Evolutionary conservation across 2,888 invertebrate genomes (phyloP), one percentile per base, ranked within the genome.

Genomic region (Isoperla grammatica): DNA sequence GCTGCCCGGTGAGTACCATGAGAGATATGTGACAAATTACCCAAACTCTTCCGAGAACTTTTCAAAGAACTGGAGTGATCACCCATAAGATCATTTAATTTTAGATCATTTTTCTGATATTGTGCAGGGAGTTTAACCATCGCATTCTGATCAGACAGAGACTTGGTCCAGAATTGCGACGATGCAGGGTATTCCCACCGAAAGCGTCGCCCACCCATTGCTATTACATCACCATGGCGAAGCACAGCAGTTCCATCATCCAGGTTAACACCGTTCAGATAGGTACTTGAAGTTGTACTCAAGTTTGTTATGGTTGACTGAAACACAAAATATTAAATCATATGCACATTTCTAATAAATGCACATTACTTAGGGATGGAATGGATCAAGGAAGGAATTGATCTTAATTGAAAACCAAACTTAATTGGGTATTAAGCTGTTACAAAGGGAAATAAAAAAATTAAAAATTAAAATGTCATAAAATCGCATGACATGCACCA

Each of bases 111-210:
- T 6, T 15, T 53, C 39, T 39, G 19, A 23, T 15, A 11, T 22
- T 2, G 49, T 13, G 23, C 22, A 2, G 23, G 17, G 22, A 19
- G 13, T 9, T 12, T 20, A n/a, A 23, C 49, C 6, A 37, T 15
- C 19, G 39, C 11, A 4, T 11, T 13, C 45, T n/a, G 4, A 8
- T 29, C 8, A 3, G 45, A 45, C 2, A 19, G 3, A 11, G 45
- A 5, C 19, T 45, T 45, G 39, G n/a, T 37, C 11, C 37, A 20
- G n/a, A 19, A 53, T 37, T 15, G 8, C 2, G 53, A 53, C 2
- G 53, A 39, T 13, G 15, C 2, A 2, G 40, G 37, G 20, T 53
- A 53, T 17, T 53, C 53, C 53, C 53, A 53, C 1, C 53, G 53
- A 4, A 53, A 15, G 1, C 37, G 12, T 2, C 53, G 53, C 11